Evolutionary conservation across 1,140 invertebrate species (phyloP).

Genomic region (Riptortus pedestris): DNA sequence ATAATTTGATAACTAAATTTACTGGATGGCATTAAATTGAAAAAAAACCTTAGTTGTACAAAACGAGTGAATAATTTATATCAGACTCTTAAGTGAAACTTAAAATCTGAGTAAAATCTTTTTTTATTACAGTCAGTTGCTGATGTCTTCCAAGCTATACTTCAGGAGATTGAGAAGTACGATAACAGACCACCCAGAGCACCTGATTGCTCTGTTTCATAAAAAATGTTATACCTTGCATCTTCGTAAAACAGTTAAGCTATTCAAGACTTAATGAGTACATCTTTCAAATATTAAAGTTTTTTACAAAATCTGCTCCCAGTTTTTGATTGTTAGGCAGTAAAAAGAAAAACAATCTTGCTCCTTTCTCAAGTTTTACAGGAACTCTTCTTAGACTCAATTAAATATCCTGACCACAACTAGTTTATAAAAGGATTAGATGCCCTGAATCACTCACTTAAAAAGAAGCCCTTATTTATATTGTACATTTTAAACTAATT

Average conservation of each 20-base stretch:
- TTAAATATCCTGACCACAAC: neutral
- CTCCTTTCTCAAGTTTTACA: no score
- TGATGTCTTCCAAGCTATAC: slow-evolving; percentile 79
- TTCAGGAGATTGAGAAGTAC: slow-evolving; percentile 81
- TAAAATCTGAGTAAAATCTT: no score
- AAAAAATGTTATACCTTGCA: slow-evolving; percentile 35
- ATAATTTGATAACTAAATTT: no score
- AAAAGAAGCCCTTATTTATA: no score
- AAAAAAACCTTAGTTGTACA: no score
- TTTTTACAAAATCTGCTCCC: neutral
- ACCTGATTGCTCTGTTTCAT: slow-evolving; percentile 58
- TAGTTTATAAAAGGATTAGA: neutral
- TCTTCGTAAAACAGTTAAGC: neutral
- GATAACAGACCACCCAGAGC: slow-evolving; percentile 80
- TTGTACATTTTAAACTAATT: no score
- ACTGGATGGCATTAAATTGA: no score
- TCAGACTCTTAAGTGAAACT: no score
- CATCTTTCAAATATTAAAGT: neutral
- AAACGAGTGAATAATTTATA: neutral
- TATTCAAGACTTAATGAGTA: neutral
- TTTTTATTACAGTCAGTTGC: slow-evolving; percentile 57
- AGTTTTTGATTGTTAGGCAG: no score
- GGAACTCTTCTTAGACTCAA: slow-evolving; percentile 3
- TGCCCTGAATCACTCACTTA: neutral
- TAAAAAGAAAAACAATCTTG: no score